Evolutionary conservation across 1,140 invertebrate species (phyloP), one percentile per base, ranked within the genome.

Genomic region (Dolichoris vasculosae): DNA sequence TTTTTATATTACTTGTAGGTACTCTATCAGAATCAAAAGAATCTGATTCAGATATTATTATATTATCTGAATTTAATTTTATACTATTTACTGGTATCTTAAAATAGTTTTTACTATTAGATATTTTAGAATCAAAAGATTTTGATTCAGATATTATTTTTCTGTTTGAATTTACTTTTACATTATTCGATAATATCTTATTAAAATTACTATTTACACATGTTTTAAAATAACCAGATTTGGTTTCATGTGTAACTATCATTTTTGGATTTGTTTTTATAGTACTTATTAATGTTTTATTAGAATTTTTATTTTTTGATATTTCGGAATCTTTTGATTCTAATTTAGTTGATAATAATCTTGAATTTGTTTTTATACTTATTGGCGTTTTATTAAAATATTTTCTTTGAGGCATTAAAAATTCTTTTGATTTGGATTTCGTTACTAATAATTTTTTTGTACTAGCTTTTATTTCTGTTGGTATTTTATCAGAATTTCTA

Each of bases 71-170:
- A 73, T 6, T 17, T 23, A 3, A 32, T 46, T 48, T 76, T 76
- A 15, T 32, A 46, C 48, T 76, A 38, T 0, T 43, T 32, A 46
- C 15, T 82, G 11, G 51, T 35, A 55, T 85, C n/a, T 35, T 30
- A 26, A 46, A 30, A 76, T 30, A 43, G 32, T 46, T 75, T 63
- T 84, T 23, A 76, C 20, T 67, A 30, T 64, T 26, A 32, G 30
- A 32, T 51, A 9, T 73, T 59, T 78, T 87, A 23, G 46, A 84
- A 48, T 81, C 78, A 84, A 71, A 64, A n/a, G 64, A 64, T 43
- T 86, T 86, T 26, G 83, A 85, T 76, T 59, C 85, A 40, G 82
- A 17, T 77, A 75, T 86, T 73, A 79, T 80, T 0, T 51, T 71
- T 73, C 17, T 83, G 46, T 23, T 83, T 8, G 38, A 55, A 82